Percentiles rank a stretch among this genome's conserved stretches.
Evolutionary conservation across 2,888 invertebrate genomes (phyloP).

Genomic region (Volucella inanis): DNA sequence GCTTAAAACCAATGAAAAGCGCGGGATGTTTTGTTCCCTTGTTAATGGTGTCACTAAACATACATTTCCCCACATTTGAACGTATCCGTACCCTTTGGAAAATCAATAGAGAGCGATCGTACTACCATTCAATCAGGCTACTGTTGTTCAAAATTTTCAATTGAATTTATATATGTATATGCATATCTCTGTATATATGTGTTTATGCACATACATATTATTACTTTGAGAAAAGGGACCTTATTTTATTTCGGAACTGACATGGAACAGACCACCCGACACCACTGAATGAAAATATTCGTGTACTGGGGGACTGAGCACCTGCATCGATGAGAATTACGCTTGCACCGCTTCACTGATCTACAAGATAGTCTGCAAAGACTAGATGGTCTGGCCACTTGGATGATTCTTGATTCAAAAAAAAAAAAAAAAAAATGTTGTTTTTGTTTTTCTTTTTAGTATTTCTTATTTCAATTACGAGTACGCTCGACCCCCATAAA

Average conservation of each 20-base stretch:
- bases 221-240: constrained; percentile 30
- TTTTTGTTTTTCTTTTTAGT: constrained; percentile 16
- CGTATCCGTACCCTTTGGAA: constrained; percentile 21
- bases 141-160: constrained; percentile 59
- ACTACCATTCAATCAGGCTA: constrained; percentile 59
- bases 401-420: constrained; percentile 31
- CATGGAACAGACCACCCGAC: constrained; percentile 52
- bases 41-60: constrained; percentile 72
- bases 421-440: constrained; percentile 1
- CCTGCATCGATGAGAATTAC: constrained; percentile 59
- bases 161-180: constrained; percentile 41
- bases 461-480: constrained; percentile 62
- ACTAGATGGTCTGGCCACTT: constrained; percentile 11
- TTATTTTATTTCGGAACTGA: constrained; percentile 65
- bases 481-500: constrained; percentile 65
- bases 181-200: too few relatives aligned
- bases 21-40: constrained; percentile 63
- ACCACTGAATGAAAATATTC: constrained; percentile 50
- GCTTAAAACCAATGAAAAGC: constrained; percentile 46
- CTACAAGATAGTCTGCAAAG: constrained; percentile 23
- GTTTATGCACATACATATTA: too few relatives aligned
- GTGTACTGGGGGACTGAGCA: constrained; percentile 64
- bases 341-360: constrained; percentile 66
- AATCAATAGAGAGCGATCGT: constrained; percentile 67
- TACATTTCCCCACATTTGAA: constrained; percentile 47